These are phyloP conservation scores for Drosophila tanythrix DNA, from an alignment of 2,888 invertebrate species.

Conservation along the genomic window DNA sequence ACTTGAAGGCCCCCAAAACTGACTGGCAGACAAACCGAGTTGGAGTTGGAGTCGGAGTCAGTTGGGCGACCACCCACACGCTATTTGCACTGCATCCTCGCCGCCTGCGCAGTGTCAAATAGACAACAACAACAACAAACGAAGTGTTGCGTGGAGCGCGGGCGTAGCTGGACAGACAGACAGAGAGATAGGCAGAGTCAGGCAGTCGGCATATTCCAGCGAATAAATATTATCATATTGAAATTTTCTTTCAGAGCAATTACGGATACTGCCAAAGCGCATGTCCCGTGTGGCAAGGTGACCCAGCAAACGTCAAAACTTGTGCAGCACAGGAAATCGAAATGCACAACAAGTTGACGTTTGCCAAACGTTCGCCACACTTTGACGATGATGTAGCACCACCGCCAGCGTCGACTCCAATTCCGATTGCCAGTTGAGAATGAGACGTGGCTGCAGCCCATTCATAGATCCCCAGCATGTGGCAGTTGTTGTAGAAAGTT, in stretches of 20 bases:
- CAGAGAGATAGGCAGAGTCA: conserved; percentile 26
- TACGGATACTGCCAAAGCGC: conserved; percentile 65
- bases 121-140: conserved; percentile 55
- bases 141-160: conserved; percentile 68
- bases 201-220: conserved; percentile 55
- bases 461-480: conserved; percentile 75
- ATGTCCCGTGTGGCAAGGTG: conserved; percentile 46
- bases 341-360: conserved; percentile 76
- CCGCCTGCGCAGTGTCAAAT: conserved; percentile 80
- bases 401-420: conserved; percentile 11
- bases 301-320: conserved; percentile 69
- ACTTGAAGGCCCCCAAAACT: conserved; percentile 40
- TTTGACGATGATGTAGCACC: conserved; percentile 79
- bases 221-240: conserved; percentile 81
- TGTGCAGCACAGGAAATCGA: conserved; percentile 73
- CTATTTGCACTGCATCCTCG: conserved; percentile 66
- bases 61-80: conserved; percentile 56
- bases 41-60: conserved; percentile 38
- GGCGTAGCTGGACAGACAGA: conserved; percentile 57
- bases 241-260: conserved; percentile 76
- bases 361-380: conserved; percentile 34
- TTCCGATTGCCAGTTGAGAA: conserved; percentile 29
- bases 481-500: conserved; percentile 72
- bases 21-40: conserved; percentile 42
- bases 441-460: conserved; percentile 32